Evolutionary conservation across 1,140 invertebrate species (phyloP).

Genomic region (Trichonephila clavipes): DNA sequence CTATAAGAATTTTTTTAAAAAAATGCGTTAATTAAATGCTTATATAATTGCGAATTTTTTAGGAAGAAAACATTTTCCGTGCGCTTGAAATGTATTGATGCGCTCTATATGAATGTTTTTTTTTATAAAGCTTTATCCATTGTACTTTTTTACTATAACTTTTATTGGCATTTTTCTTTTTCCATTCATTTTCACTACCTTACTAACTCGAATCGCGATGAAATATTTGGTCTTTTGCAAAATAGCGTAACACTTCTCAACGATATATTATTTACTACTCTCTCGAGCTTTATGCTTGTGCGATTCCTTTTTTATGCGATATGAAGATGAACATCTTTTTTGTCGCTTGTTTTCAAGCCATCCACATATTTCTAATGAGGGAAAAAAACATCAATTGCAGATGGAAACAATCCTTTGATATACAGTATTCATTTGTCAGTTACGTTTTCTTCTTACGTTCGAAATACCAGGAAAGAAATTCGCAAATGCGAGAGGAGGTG

Average conservation of each 20-base stretch:
- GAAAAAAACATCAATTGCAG: background rate
- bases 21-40: too few relatives aligned
- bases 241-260: background rate
- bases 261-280: background rate
- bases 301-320: background rate
- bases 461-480: too few relatives aligned
- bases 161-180: background rate
- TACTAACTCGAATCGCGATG: background rate
- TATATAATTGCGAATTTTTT: too few relatives aligned
- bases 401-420: background rate
- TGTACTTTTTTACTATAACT: background rate
- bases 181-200: background rate
- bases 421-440: background rate
- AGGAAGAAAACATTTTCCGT: too few relatives aligned
- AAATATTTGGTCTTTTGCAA: background rate
- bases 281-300: background rate
- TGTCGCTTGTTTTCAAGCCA: background rate
- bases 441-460: background rate
- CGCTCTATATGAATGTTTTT: too few relatives aligned
- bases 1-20: too few relatives aligned
- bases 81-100: too few relatives aligned
- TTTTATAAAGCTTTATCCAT: too few relatives aligned
- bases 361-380: background rate
- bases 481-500: too few relatives aligned
- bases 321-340: conserved; percentile 8